Evolutionary conservation across 2,797 vertebrate species (phyloP).

Genomic region (Enteromius treurensis): DNA sequence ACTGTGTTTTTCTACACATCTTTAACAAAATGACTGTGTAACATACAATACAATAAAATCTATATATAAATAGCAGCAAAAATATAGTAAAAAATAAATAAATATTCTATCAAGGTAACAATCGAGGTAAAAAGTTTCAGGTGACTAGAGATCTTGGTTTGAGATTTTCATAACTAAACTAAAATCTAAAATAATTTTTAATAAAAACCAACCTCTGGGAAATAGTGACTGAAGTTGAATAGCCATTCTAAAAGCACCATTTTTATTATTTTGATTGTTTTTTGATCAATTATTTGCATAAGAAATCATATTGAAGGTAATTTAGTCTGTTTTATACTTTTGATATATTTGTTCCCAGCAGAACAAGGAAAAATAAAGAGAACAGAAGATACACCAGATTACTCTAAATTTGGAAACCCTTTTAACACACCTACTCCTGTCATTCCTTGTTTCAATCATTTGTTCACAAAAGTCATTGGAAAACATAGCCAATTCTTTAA

Average conservation of each 20-base stretch:
- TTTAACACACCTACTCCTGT: not conserved
- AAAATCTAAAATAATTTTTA: not conserved
- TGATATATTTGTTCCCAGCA: slow-evolving; percentile 16
- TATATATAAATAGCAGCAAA: not conserved
- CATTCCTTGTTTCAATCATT: slow-evolving; percentile 51
- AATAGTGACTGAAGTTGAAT: not conserved
- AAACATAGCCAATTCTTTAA: slow-evolving; percentile 59
- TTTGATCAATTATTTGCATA: not conserved
- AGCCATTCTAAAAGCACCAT: not conserved
- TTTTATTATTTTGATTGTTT: not conserved
- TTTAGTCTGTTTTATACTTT: not conserved
- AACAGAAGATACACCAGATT: not conserved
- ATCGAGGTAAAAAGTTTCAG: not conserved
- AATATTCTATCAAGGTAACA: no score
- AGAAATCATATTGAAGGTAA: not conserved
- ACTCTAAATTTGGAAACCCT: not conserved
- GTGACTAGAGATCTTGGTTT: not conserved
- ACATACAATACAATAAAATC: not conserved
- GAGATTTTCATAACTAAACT: not conserved
- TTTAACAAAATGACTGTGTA: not conserved
- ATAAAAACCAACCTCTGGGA: not conserved
- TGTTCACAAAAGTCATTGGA: slow-evolving; percentile 55
- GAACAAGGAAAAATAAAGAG: not conserved
- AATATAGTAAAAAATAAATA: not conserved
- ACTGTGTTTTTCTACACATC: no score